Conservation (phyloP, 2,888 invertebrate species). For the Hirtodrosophila histrioides region DNA sequence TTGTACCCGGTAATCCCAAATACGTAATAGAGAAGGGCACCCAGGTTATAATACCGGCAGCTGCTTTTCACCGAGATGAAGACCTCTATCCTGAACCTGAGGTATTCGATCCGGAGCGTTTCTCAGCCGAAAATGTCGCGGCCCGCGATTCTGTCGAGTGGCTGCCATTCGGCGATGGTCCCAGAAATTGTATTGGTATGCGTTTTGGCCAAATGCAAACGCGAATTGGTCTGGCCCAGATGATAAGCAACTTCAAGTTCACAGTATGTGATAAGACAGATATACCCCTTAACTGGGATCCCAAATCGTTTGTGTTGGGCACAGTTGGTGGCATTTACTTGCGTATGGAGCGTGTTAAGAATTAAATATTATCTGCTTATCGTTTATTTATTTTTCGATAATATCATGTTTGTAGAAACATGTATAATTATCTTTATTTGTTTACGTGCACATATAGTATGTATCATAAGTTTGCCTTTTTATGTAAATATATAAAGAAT, state of each 20-base stretch:
- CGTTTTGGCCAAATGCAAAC: constrained; percentile 82
- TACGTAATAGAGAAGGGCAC: constrained; percentile 84
- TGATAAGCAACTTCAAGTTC: constrained; percentile 76
- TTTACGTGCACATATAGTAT: neutral
- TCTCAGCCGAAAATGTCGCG: constrained; percentile 85
- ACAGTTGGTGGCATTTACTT: constrained; percentile 49
- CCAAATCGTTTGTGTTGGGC: constrained; percentile 46
- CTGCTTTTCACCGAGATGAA: constrained; percentile 86
- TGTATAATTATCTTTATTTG: constrained; percentile 10
- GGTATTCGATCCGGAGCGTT: constrained; percentile 87
- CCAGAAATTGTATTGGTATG: constrained; percentile 81
- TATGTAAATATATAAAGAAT: constrained; percentile 1
- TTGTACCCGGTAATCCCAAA: constrained; percentile 85
- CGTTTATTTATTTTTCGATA: constrained; percentile 11
- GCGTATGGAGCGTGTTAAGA: constrained; percentile 32
- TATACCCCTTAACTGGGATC: constrained; percentile 62
- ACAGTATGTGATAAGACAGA: constrained; percentile 60
- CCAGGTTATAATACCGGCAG: constrained; percentile 68
- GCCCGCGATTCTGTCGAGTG: constrained; percentile 84
- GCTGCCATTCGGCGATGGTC: constrained; percentile 83
- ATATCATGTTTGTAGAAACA: constrained; percentile 5
- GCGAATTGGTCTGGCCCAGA: constrained; percentile 71
- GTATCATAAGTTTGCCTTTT: constrained; percentile 2
- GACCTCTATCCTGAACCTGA: constrained; percentile 85
- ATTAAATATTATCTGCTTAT: neutral